Conservation (phyloP, 2,888 invertebrate species). For the Microdon myrmicae region DNA sequence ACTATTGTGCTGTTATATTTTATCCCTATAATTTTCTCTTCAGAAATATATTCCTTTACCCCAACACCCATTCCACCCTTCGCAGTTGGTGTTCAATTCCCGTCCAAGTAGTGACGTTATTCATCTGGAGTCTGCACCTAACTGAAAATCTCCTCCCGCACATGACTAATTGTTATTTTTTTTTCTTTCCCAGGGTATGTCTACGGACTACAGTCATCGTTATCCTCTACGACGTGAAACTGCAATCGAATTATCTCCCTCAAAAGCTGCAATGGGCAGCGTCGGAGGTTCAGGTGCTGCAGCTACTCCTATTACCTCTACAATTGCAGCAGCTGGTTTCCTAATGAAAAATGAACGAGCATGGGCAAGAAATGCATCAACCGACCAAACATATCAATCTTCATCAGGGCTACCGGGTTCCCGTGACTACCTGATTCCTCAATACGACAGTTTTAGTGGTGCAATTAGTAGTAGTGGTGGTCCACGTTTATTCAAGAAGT, state of each 20-base stretch:
- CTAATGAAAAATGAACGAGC: conserved; percentile 60
- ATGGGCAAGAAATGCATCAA: conserved; percentile 62
- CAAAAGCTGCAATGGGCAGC: conserved; percentile 60
- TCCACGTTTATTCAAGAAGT: conserved; percentile 62
- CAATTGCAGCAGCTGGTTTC: conserved; percentile 54
- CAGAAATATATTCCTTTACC: conserved; percentile 14
- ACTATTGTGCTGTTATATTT: no score
- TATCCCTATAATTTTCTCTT: no score
- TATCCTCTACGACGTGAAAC: conserved; percentile 65
- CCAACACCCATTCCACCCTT: not conserved
- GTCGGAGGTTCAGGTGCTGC: conserved; percentile 54
- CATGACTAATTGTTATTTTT: conserved; percentile 22
- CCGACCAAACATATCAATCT: conserved; percentile 62
- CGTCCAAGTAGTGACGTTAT: conserved; percentile 3
- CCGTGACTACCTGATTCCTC: conserved; percentile 64
- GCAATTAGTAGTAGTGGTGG: conserved; percentile 52
- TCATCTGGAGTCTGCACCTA: conserved; percentile 19
- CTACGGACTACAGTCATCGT: conserved; percentile 64
- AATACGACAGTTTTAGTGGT: conserved; percentile 56
- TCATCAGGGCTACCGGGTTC: conserved; percentile 60
- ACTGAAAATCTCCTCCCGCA: conserved; percentile 18
- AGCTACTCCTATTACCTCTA: conserved; percentile 53
- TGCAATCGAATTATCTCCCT: conserved; percentile 66
- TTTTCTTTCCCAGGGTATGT: conserved; percentile 56
- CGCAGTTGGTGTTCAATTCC: not conserved